Percentiles rank a stretch among this genome's conserved stretches.
These are phyloP conservation scores for Aythya baeri DNA, from an alignment of 2,113 vertebrate species.

Conservation along the genomic window DNA sequence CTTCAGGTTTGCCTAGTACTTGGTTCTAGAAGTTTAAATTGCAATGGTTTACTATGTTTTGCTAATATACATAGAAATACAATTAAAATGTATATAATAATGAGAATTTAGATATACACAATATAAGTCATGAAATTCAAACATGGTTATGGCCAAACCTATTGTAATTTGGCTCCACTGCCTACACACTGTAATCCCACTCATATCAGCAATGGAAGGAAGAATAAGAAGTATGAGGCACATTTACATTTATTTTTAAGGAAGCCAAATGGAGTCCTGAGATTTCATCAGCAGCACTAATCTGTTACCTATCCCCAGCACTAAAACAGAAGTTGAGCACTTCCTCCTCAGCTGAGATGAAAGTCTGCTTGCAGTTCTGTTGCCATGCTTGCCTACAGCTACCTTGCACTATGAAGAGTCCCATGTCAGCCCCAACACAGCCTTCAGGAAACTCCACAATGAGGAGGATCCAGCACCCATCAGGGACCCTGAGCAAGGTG, in stretches of 20 bases:
- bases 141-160: background rate
- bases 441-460: background rate
- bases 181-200: background rate
- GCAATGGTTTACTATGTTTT: background rate
- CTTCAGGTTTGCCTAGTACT: background rate
- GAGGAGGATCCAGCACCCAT: background rate
- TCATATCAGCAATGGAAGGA: background rate
- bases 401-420: background rate
- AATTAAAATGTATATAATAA: background rate
- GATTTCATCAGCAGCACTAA: background rate
- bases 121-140: background rate
- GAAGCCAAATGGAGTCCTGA: background rate
- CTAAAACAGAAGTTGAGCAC: background rate
- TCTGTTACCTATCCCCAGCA: background rate
- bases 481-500: background rate
- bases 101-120: background rate
- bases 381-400: background rate
- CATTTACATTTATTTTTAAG: background rate
- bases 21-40: background rate
- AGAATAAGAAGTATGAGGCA: background rate
- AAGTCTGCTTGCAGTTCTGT: background rate
- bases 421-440: fast-evolving
- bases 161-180: background rate
- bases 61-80: background rate
- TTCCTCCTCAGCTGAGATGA: background rate